Evolutionary conservation across 2,797 vertebrate genomes (phyloP).

Genomic region (Anguilla marmorata): DNA sequence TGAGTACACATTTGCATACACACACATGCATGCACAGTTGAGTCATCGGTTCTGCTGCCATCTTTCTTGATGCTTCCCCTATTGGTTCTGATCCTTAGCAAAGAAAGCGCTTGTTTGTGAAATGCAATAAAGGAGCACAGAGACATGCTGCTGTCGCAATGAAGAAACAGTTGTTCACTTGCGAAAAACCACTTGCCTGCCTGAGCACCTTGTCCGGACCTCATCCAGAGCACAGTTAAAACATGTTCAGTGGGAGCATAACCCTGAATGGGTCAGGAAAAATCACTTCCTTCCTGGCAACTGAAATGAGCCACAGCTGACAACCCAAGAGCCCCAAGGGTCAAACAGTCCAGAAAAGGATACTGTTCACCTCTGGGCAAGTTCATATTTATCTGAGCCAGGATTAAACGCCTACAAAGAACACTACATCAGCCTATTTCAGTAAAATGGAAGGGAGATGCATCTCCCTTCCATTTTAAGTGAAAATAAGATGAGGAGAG

Average conservation of each 20-base stretch:
- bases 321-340: constrained; percentile 15
- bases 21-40: not conserved
- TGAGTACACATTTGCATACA: not conserved
- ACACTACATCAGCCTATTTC: constrained; percentile 31
- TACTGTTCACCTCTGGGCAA: not conserved
- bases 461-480: not conserved
- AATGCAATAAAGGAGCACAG: constrained; percentile 24
- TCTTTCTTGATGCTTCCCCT: constrained; percentile 34
- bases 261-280: not conserved
- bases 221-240: not conserved
- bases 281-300: not conserved
- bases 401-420: constrained; percentile 36
- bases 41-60: constrained; percentile 20
- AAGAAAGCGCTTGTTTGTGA: constrained; percentile 34
- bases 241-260: not conserved
- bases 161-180: constrained; percentile 46
- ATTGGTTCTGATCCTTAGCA: constrained; percentile 34
- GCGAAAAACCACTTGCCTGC: constrained; percentile 5
- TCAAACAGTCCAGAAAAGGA: constrained; percentile 15
- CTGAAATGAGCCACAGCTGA: not conserved
- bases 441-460: not conserved
- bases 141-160: constrained; percentile 8
- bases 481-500: no score
- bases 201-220: not conserved
- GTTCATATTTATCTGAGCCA: constrained; percentile 28